Percentiles rank a stretch among this genome's conserved stretches.
These are phyloP conservation scores for Lineus longissimus DNA, from an alignment of 1,140 invertebrate genomes.

Conservation along the genomic window DNA sequence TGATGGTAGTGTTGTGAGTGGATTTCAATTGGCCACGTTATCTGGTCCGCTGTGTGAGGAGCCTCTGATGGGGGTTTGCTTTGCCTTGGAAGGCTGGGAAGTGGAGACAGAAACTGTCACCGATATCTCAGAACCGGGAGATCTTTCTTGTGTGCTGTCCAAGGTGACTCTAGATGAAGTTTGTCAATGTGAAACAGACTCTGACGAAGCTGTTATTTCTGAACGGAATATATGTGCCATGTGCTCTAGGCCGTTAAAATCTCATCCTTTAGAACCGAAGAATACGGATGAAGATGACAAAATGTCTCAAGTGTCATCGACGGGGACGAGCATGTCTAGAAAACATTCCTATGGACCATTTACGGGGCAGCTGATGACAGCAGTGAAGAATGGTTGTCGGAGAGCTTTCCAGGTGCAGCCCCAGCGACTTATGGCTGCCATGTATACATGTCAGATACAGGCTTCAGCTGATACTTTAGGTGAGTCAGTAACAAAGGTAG, in stretches of 20 bases:
- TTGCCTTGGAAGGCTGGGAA: constrained; percentile 71
- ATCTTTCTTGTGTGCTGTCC: neutral
- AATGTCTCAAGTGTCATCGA: constrained; percentile 4
- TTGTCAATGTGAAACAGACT: constrained; percentile 3
- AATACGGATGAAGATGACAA: neutral
- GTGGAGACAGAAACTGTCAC: constrained; percentile 4
- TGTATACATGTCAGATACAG: constrained; percentile 91
- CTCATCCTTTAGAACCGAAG: neutral
- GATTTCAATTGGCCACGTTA: constrained; percentile 87
- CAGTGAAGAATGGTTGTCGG: constrained; percentile 82
- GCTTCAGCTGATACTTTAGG: constrained; percentile 90
- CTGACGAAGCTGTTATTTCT: neutral
- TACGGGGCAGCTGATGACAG: constrained; percentile 86
- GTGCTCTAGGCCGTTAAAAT: constrained; percentile 4
- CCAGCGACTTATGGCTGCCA: constrained; percentile 88
- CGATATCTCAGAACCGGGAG: neutral
- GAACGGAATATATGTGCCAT: neutral
- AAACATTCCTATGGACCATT: constrained; percentile 49
- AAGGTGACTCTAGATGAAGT: neutral
- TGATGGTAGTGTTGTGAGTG: constrained; percentile 71
- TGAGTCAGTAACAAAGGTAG: constrained; percentile 60
- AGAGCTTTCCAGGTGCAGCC: constrained; percentile 84
- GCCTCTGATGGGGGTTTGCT: constrained; percentile 90
- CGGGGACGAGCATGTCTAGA: constrained; percentile 8
- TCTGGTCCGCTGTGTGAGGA: constrained; percentile 92